Evolutionary conservation across 2,888 invertebrate species (phyloP).

Genomic region (Euspilapteryx auroguttella): DNA sequence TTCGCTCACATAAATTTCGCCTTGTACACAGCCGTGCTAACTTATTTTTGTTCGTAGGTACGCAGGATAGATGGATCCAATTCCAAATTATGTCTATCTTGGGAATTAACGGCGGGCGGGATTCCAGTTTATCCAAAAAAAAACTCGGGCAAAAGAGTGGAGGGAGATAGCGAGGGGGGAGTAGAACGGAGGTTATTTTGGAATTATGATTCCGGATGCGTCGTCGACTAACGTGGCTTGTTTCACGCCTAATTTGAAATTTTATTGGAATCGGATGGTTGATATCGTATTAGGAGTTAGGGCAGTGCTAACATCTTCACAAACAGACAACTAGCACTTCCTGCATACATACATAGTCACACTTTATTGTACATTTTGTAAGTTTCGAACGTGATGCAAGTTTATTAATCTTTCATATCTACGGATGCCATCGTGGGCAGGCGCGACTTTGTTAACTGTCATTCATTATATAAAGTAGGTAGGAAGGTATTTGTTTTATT

Average conservation of each 20-base stretch:
- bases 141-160: slow-evolving; percentile 13
- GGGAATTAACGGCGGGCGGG: slow-evolving; percentile 59
- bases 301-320: too few relatives aligned
- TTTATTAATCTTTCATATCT: too few relatives aligned
- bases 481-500: too few relatives aligned
- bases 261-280: not conserved
- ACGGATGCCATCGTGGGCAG: too few relatives aligned
- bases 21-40: slow-evolving; percentile 28
- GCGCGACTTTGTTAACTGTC: too few relatives aligned
- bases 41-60: slow-evolving; percentile 55
- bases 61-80: slow-evolving; percentile 61
- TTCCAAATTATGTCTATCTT: slow-evolving; percentile 64
- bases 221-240: slow-evolving; percentile 37
- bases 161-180: slow-evolving; percentile 17
- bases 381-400: too few relatives aligned
- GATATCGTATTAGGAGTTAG: too few relatives aligned
- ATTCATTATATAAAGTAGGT: too few relatives aligned
- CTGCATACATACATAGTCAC: too few relatives aligned
- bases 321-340: too few relatives aligned
- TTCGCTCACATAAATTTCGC: slow-evolving; percentile 41
- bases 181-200: slow-evolving; percentile 45
- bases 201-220: slow-evolving; percentile 62
- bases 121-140: slow-evolving; percentile 57
- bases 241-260: slow-evolving; percentile 47
- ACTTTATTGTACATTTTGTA: too few relatives aligned